Percentiles rank a stretch among this genome's conserved stretches.
These are phyloP conservation scores for Oscheius myriophilus DNA, from an alignment of 2,888 invertebrate genomes.

Conservation along the genomic window DNA sequence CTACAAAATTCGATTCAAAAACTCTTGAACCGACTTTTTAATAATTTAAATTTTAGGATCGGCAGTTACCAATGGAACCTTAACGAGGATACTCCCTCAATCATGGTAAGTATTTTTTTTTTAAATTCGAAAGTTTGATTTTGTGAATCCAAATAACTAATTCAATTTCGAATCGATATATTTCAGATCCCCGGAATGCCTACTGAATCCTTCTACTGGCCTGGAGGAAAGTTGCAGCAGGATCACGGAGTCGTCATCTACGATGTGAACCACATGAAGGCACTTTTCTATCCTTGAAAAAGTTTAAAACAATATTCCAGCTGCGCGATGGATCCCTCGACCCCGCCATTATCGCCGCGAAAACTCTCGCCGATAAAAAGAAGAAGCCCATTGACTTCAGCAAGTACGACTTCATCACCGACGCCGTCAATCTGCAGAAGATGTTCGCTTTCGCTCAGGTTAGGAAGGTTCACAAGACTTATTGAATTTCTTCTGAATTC, in stretches of 20 bases:
- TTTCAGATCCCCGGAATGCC: conserved; percentile 66
- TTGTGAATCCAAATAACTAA: not conserved
- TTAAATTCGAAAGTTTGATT: no score
- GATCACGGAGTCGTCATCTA: conserved; percentile 70
- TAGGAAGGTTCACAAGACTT: not conserved
- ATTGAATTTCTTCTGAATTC: not conserved
- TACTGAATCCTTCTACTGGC: conserved; percentile 66
- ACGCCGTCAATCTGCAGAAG: conserved; percentile 70
- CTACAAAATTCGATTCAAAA: not conserved
- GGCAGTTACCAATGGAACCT: conserved; percentile 70
- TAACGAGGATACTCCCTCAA: conserved; percentile 66
- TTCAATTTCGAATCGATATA: not conserved
- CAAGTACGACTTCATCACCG: conserved; percentile 70
- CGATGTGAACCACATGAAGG: conserved; percentile 68
- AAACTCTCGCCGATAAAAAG: conserved; percentile 56
- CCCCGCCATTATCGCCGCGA: conserved; percentile 66
- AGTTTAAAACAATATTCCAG: conserved; percentile 26
- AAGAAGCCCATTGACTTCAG: conserved; percentile 69
- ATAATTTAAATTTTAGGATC: conserved; percentile 38
- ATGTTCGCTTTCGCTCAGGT: conserved; percentile 69
- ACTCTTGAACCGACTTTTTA: not conserved
- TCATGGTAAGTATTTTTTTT: conserved; percentile 63
- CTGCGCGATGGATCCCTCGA: conserved; percentile 64
- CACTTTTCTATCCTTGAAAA: not conserved
- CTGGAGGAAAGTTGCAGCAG: conserved; percentile 66